Evolutionary conservation across 2,113 vertebrate species (phyloP).

Genomic region (Prionailurus bengalensis): DNA sequence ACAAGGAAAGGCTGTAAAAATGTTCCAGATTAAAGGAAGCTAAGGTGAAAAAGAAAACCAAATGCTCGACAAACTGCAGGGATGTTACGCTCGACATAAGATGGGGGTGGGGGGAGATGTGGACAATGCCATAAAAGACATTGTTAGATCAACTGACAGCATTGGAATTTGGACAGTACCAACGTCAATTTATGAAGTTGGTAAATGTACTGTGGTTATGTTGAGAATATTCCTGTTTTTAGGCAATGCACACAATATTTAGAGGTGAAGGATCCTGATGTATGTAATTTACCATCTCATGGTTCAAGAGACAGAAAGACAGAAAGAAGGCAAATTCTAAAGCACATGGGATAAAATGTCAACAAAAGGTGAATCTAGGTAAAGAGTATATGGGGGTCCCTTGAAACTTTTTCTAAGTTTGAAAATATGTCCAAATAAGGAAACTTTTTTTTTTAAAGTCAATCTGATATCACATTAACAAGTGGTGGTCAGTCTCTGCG

Average conservation of each 20-base stretch:
- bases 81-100: background rate
- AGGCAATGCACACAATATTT: background rate
- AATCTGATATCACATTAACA: background rate
- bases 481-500: background rate
- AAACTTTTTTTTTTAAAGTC: background rate
- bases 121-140: background rate
- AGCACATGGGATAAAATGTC: background rate
- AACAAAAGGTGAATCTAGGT: background rate
- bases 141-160: background rate
- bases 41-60: background rate
- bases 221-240: background rate
- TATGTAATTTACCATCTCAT: background rate
- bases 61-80: background rate
- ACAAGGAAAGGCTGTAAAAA: background rate
- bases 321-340: background rate
- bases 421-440: slow-evolving; percentile 3
- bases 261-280: background rate
- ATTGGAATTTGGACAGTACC: background rate
- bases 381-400: background rate
- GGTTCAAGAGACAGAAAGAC: background rate
- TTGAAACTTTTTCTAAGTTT: slow-evolving; percentile 4
- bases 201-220: background rate
- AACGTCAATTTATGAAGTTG: background rate
- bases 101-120: background rate
- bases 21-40: background rate